phyloP scores from a whole-genome alignment of 1,140 invertebrate species.

The Drosophila novamexicana region DNA sequence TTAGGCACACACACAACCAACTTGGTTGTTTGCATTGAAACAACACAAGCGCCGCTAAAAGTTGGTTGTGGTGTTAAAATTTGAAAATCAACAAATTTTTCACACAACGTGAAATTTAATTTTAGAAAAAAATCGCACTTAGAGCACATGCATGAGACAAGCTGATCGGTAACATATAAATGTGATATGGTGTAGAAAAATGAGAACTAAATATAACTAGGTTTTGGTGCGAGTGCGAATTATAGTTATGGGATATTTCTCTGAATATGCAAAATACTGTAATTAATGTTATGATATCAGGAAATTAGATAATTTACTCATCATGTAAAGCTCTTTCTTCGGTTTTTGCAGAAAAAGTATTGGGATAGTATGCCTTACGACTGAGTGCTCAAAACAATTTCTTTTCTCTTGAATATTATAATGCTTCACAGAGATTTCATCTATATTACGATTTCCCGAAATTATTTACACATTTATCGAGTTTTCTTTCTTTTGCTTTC shows the following conservation, averaged over 20 bases:
- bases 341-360: neutral
- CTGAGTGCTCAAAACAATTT: too few species aligned
- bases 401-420: too few species aligned
- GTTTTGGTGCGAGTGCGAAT: neutral
- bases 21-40: neutral
- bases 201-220: too few species aligned
- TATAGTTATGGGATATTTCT: neutral
- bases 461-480: neutral
- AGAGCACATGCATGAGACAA: neutral
- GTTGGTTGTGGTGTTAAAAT: neutral
- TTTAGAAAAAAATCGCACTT: neutral
- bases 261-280: neutral
- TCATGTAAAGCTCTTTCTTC: too few species aligned
- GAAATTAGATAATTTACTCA: too few species aligned
- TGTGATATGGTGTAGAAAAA: neutral
- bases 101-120: neutral
- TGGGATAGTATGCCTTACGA: too few species aligned
- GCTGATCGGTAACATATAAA: neutral
- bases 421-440: too few species aligned
- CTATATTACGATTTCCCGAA: too few species aligned
- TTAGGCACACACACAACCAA: conserved; percentile 1
- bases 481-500: neutral
- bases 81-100: neutral
- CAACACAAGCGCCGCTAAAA: neutral
- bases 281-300: too few species aligned